Evolutionary conservation across 2,797 vertebrate species (phyloP).

Genomic region (Sardinella longiceps): DNA sequence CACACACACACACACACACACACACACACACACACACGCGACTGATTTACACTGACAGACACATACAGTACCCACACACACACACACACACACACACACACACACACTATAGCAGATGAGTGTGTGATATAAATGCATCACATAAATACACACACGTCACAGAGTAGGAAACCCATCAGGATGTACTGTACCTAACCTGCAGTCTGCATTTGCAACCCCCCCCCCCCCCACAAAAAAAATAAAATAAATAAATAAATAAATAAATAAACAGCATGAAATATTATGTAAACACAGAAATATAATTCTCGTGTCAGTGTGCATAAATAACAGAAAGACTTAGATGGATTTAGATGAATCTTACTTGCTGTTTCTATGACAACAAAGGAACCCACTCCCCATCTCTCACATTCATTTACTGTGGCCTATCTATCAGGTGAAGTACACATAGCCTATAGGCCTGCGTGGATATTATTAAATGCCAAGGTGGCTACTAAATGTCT

Average conservation of each 20-base stretch:
- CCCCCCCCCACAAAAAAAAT: too few relatives aligned
- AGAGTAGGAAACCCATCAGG: background rate
- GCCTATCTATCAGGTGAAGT: too few relatives aligned
- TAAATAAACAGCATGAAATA: background rate
- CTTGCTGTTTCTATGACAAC: background rate
- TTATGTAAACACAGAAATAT: background rate
- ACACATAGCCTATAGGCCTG: too few relatives aligned
- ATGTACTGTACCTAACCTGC: background rate
- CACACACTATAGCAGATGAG: background rate
- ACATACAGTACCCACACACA: background rate
- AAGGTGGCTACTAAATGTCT: too few relatives aligned
- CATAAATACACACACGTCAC: conserved; percentile 21
- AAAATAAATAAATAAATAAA: too few relatives aligned
- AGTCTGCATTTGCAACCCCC: too few relatives aligned
- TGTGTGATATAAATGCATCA: conserved; percentile 20
- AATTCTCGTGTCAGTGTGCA: background rate
- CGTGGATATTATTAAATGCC: too few relatives aligned
- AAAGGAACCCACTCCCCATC: background rate
- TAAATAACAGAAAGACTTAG: background rate
- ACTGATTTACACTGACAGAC: background rate
- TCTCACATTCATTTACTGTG: too few relatives aligned
- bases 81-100: background rate
- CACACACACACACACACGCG: too few relatives aligned
- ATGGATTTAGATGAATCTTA: background rate
- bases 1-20: conserved; percentile 27